These are phyloP conservation scores for Julus scanicus DNA, from an alignment of 2,888 invertebrate species.

Conservation along the genomic window DNA sequence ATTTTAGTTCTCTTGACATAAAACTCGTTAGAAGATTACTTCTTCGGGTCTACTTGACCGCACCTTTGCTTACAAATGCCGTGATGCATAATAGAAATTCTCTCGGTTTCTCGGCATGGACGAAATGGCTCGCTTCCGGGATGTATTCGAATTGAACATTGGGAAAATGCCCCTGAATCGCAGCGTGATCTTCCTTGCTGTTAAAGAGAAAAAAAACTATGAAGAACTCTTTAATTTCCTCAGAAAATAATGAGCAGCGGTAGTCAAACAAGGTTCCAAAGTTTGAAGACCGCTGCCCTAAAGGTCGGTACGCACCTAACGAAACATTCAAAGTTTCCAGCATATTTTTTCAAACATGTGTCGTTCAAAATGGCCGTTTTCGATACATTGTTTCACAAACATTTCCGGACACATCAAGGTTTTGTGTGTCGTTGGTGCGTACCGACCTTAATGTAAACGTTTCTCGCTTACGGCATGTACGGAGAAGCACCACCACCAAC, in stretches of 20 bases:
- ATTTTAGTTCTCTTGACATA: too few relatives aligned
- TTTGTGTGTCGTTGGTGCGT: not conserved
- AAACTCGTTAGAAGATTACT: too few relatives aligned
- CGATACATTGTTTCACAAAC: too few relatives aligned
- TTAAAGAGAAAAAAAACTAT: slow-evolving; percentile 44
- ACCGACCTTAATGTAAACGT: not conserved
- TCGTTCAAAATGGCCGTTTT: too few relatives aligned
- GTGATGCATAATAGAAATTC: slow-evolving; percentile 65
- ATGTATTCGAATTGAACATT: slow-evolving; percentile 65
- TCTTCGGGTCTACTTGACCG: not conserved
- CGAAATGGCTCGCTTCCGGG: slow-evolving; percentile 69
- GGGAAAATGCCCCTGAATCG: slow-evolving; percentile 66
- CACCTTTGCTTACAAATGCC: not conserved
- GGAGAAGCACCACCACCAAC: slow-evolving; percentile 77
- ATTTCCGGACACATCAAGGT: too few relatives aligned
- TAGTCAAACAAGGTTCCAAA: too few relatives aligned
- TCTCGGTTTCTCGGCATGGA: slow-evolving; percentile 68
- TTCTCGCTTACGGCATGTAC: slow-evolving; percentile 69
- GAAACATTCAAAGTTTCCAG: too few relatives aligned
- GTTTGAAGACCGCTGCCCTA: too few relatives aligned
- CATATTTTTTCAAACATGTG: too few relatives aligned
- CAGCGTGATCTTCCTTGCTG: slow-evolving; percentile 57
- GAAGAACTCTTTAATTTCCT: not conserved
- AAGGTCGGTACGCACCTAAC: too few relatives aligned
- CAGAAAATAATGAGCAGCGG: too few relatives aligned